Percentiles rank a stretch among this genome's conserved stretches.
These are phyloP conservation scores for Stylophora pistillata DNA, from an alignment of 64 coral and sea anemone genomes.

Conservation along the genomic window DNA sequence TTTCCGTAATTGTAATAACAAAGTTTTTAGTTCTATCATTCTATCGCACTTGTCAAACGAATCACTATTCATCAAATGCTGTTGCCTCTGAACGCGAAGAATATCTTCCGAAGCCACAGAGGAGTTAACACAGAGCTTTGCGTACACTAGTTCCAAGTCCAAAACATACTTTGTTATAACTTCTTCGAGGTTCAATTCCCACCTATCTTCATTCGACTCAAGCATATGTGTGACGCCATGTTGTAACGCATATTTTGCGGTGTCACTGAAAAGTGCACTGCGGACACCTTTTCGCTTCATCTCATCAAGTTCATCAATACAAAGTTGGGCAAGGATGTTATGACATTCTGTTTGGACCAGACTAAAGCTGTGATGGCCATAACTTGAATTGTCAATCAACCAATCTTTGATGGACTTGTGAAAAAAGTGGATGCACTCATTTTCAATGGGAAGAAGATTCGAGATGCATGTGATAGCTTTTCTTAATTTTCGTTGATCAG, in stretches of 20 bases:
- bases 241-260: not conserved
- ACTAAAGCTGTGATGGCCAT: conserved; percentile 18
- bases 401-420: conserved; percentile 10
- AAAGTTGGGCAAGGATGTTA: not conserved
- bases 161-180: not conserved
- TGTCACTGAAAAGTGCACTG: conserved; percentile 5
- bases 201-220: not conserved
- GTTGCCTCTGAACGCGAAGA: not conserved
- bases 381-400: not conserved
- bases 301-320: conserved; percentile 8
- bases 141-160: not conserved
- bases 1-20: too few species aligned
- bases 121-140: not conserved
- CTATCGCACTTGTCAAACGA: too few species aligned
- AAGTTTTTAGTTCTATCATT: too few species aligned
- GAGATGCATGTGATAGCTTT: not conserved
- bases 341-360: not conserved
- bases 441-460: conserved; percentile 1
- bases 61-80: not conserved
- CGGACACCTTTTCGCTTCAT: not conserved
- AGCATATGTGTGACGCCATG: not conserved
- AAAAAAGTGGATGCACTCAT: conserved; percentile 1
- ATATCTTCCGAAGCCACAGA: not conserved
- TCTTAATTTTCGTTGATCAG: not conserved
- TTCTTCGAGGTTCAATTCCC: not conserved